Base-by-base conservation (phyloP, 2,113 vertebrate species). In the Peromyscus leucopus region DNA sequence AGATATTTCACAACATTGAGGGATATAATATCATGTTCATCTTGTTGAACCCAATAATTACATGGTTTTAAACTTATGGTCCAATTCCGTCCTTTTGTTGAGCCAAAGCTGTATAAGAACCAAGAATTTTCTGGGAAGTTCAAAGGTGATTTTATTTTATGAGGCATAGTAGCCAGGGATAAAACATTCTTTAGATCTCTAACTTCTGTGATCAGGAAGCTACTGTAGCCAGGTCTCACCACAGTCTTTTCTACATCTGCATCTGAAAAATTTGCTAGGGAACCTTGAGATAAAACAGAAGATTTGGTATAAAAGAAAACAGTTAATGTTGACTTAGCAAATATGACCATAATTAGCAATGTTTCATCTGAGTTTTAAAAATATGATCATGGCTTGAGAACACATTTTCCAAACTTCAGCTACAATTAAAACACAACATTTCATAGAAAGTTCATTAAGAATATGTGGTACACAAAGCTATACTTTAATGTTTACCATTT, bases 41-140 rank as follows among this genome's bases (percentile, higher is more conserved):
- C 8, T 76, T 97, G 84, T 39, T 97, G 93, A 79, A 98, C 65
- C 85, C 55, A 88, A 33, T 98, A 96, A 86, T 94, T 97, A 36
- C 97, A 98, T 0, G 10, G 59, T 39, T 95, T 94, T 88, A 89
- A 7, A 39, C 36, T 31, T 92, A 98, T 92, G 0, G 8, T 39
- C 89, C 94, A 94, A 9, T 10, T 61, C n/a, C 61, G 72, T 15
- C 65, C 75, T 89, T 75, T 89, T 22, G 0, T 59, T 69, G 69
- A 59, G 33, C 96, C 90, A 51, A 98, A 97, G 75, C 98, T 57
- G 63, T 97, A 89, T 59, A 98, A 24, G 84, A 97, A 95, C 97
- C 97, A 98, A 2, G 63, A 31, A 0, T 31, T 22, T 24, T 15
- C 76, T 22, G 0, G 0, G 96, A 98, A 95, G 3, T 0, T 59